Percentiles rank a stretch among this genome's conserved stretches.
phyloP scores from a whole-genome alignment of 2,888 invertebrate genomes.

The Xanthia togata region DNA sequence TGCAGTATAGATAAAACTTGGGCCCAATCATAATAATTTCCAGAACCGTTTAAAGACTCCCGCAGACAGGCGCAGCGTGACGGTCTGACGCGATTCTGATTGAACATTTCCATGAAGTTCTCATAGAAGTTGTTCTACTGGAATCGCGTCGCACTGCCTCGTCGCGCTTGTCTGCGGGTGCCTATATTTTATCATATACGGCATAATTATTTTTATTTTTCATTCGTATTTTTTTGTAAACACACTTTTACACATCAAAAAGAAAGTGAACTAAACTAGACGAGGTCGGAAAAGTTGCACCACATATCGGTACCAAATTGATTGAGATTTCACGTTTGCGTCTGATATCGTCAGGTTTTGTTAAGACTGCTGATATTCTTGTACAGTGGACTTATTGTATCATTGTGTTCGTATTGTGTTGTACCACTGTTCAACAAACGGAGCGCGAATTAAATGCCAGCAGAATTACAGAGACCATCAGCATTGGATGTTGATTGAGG shows the following conservation, averaged over 20 bases:
- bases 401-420: constrained; percentile 24
- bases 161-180: no score
- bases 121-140: no score
- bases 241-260: no score
- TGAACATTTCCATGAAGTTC: no score
- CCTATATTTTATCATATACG: neutral
- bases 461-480: constrained; percentile 45
- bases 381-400: constrained; percentile 18
- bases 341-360: neutral
- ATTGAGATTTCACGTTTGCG: no score
- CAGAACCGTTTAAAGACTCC: neutral
- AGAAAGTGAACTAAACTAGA: no score
- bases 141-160: no score
- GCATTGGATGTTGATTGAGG: constrained; percentile 50
- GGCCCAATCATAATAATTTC: neutral
- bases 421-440: constrained; percentile 29
- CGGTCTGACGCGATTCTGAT: no score
- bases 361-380: constrained; percentile 24
- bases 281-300: neutral
- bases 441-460: constrained; percentile 46
- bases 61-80: no score
- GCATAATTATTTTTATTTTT: neutral
- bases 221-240: no score
- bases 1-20: neutral
- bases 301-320: neutral